Conservation (phyloP, 2,888 invertebrate species). For the Tetheella fluctuosa region DNA sequence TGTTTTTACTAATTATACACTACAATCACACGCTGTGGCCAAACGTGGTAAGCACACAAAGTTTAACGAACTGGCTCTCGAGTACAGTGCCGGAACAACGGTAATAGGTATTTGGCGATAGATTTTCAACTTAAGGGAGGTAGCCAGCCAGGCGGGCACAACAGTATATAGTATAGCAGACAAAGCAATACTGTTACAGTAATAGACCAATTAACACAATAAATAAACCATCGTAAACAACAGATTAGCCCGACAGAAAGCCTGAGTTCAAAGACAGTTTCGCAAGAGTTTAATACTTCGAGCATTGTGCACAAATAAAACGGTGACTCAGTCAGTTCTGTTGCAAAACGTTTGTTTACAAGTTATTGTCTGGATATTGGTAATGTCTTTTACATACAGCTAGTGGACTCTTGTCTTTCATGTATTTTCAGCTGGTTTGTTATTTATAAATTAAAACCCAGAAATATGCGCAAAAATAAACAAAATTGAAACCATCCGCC, state of each 20-base stretch:
- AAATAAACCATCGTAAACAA: background rate
- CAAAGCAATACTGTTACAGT: background rate
- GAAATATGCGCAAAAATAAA: no score
- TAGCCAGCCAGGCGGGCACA: no score
- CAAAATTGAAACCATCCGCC: no score
- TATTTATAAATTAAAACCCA: no score
- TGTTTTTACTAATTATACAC: no score
- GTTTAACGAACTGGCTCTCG: no score
- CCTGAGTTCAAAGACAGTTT: constrained; percentile 1
- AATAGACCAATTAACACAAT: background rate
- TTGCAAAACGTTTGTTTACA: constrained; percentile 12
- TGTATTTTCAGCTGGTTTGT: background rate
- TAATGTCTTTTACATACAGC: background rate
- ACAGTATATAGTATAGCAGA: background rate
- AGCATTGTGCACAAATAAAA: constrained; percentile 6
- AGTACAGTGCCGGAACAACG: no score
- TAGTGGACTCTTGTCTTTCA: background rate
- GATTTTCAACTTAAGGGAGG: no score
- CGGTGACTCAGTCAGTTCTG: background rate
- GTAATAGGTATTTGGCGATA: no score
- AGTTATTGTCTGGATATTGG: constrained; percentile 1
- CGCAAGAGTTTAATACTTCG: constrained; percentile 5
- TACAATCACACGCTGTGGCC: no score
- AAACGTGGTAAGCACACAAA: no score
- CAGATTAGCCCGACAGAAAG: background rate